Evolutionary conservation across 2,113 vertebrate genomes (phyloP).

Genomic region (Barnardius zonarius): DNA sequence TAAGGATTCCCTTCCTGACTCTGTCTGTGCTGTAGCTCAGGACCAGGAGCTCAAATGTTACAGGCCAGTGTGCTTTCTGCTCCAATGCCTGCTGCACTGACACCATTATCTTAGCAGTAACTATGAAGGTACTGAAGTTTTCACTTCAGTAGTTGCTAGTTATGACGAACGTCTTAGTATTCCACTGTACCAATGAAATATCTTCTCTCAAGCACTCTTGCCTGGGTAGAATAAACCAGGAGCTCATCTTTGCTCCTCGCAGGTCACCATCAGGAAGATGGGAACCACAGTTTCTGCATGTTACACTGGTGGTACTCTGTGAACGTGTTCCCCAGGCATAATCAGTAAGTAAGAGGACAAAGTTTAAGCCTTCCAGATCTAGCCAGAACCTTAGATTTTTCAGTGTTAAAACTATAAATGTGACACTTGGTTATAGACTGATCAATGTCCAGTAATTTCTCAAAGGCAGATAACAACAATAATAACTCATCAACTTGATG

Average conservation of each 20-base stretch:
- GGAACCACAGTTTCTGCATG: neutral
- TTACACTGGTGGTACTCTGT: neutral
- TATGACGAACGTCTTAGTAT: neutral
- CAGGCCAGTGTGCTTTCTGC: neutral
- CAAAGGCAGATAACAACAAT: neutral
- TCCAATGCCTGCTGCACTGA: rapidly evolving
- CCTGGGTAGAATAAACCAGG: neutral
- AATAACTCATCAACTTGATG: neutral
- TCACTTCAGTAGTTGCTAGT: neutral
- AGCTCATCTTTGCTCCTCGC: neutral
- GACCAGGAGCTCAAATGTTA: neutral
- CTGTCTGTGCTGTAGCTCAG: neutral
- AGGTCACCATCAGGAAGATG: neutral
- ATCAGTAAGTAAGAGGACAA: neutral
- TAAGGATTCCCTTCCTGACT: neutral
- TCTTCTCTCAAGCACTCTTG: neutral
- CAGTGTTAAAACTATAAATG: rapidly evolving
- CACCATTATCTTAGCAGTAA: neutral
- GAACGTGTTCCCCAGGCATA: neutral
- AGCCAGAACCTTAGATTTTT: neutral
- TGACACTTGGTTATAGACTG: neutral
- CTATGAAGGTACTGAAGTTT: neutral
- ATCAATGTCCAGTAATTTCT: neutral
- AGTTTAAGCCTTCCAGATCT: neutral
- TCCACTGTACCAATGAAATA: neutral